These are phyloP conservation scores for Dolichotis patagonum DNA, from an alignment of 2,113 vertebrate genomes.

Conservation along the genomic window DNA sequence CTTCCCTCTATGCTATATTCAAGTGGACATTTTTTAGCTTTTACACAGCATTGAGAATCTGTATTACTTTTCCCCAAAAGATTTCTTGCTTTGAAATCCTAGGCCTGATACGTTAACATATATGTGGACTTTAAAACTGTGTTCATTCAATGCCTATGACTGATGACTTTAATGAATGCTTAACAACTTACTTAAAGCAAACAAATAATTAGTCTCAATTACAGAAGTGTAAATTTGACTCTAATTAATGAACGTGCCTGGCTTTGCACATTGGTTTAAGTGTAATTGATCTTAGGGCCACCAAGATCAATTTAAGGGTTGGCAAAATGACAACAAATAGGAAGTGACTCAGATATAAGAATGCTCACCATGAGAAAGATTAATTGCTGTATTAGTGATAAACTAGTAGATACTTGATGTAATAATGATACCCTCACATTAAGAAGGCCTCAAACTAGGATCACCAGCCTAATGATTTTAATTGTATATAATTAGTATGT, in stretches of 20 bases:
- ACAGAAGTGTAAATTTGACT: conserved; percentile 76
- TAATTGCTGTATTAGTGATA: conserved; percentile 74
- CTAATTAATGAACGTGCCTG: conserved; percentile 67
- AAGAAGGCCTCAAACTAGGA: conserved; percentile 67
- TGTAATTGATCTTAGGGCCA: conserved; percentile 75
- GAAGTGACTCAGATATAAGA: conserved; percentile 62
- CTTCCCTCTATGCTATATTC: neutral
- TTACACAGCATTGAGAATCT: neutral
- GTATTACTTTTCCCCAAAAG: neutral
- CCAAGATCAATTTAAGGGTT: conserved; percentile 73
- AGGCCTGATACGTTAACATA: neutral
- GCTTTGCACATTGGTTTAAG: conserved; percentile 69
- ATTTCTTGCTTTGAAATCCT: conserved; percentile 33
- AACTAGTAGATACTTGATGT: conserved; percentile 56
- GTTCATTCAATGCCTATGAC: conserved; percentile 53
- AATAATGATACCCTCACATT: conserved; percentile 59
- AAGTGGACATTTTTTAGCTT: neutral
- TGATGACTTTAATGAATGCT: conserved; percentile 59
- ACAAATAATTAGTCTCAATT: conserved; percentile 82
- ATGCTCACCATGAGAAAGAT: conserved; percentile 57
- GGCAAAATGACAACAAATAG: conserved; percentile 66
- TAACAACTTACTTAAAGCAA: conserved; percentile 73
- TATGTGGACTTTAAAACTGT: conserved; percentile 51
- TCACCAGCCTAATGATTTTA: conserved; percentile 60
- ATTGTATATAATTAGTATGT: conserved; percentile 65